Base-by-base conservation (phyloP, 2,888 invertebrate genomes). In the Latheticus oryzae region DNA sequence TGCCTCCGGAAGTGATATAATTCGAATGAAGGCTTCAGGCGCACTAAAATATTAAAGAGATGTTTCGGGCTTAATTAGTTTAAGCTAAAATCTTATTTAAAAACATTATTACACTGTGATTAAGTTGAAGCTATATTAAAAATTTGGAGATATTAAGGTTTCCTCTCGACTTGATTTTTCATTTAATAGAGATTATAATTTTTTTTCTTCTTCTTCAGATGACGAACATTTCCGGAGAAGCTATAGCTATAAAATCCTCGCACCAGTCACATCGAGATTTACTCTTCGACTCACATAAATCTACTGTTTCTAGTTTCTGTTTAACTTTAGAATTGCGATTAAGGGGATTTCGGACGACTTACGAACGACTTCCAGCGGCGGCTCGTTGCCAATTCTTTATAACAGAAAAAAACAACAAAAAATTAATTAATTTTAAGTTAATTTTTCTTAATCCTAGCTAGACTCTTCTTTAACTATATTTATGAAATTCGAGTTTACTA, bases 241-340 rank as follows among this genome's bases (percentile, higher is more conserved):
- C 8, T 15, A 19, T 16, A 8, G 57, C 61, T 56, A 56, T 60
- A 64, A 64, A 67, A 64, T 65, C 64, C 62, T 60, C 43, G 50
- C 61, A 58, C 54, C 56, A 60, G 45, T 45, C 45, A 30, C 45
- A 59, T 58, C 58, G 57, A 61, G 64, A 64, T 65, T 63, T 63
- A 60, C 55, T 52, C 61, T 57, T 54, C 55, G 59, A 62, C 58
- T 59, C 63, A 55, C 64, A 66, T 67, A 67, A 67, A 66, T 67
- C 66, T 63, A 50, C 58, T 61, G 64, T 62, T 67, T 65, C 66
- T 63, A 66, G 66, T 65, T 65, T 65, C 62, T 67, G 63, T 67
- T 64, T 67, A 66, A 66, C 66, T 66, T 66, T 62, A 50, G 61
- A 60, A 54, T 55, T 56, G 61, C 61, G 62, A 62, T 67, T 66